Percentiles rank a stretch among this genome's conserved stretches.
phyloP scores from a whole-genome alignment of 2,797 vertebrate genomes.

The Sebastiscus albofasciatus region DNA sequence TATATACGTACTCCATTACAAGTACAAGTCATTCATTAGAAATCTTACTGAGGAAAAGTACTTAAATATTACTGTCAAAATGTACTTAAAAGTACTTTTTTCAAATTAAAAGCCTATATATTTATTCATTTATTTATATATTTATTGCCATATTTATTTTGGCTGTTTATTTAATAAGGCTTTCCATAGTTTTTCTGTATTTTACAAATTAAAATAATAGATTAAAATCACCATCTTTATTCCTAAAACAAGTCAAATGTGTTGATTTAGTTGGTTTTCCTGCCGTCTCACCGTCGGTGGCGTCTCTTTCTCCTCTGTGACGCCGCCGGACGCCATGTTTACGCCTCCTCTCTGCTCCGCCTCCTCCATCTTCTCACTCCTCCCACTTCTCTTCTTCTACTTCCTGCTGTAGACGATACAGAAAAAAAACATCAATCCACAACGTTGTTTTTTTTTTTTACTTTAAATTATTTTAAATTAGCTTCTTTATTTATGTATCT shows the following conservation, averaged over 20 bases:
- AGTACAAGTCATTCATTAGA: too few relatives aligned
- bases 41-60: too few relatives aligned
- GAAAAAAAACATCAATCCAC: neutral
- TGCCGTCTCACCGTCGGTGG: slow-evolving; percentile 5
- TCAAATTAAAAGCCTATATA: too few relatives aligned
- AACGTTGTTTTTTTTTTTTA: too few relatives aligned
- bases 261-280: neutral
- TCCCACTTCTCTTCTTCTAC: neutral
- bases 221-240: neutral
- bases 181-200: neutral
- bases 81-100: too few relatives aligned
- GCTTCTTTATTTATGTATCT: neutral
- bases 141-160: neutral
- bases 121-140: too few relatives aligned
- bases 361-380: slow-evolving; percentile 34
- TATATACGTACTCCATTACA: too few relatives aligned
- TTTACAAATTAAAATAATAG: neutral
- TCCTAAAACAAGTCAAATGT: neutral
- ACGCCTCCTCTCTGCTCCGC: slow-evolving; percentile 9
- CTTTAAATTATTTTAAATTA: neutral
- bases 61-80: too few relatives aligned
- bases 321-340: accelerated
- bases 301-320: slow-evolving; percentile 24
- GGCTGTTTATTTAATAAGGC: too few relatives aligned
- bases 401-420: neutral